Conservation (phyloP, 2,797 vertebrate genomes). For the Erethizon dorsatum region DNA sequence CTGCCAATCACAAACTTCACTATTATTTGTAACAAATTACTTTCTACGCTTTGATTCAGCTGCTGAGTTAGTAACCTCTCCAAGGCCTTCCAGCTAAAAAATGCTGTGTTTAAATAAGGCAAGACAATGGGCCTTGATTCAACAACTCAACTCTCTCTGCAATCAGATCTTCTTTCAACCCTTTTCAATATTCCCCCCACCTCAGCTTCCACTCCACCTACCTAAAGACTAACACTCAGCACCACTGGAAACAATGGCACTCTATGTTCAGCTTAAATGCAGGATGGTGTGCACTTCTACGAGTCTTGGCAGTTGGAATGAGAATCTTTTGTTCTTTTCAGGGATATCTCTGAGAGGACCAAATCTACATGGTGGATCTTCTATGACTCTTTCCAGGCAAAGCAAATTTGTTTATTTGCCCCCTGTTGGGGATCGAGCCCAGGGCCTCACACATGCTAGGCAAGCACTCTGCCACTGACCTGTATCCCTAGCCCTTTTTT, state of each 20-base stretch:
- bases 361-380: constrained; percentile 45
- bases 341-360: neutral
- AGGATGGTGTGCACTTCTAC: neutral
- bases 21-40: constrained; percentile 52
- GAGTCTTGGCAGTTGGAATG: neutral
- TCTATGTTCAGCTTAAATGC: neutral
- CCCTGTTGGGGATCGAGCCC: neutral
- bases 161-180: neutral
- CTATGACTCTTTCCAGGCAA: neutral
- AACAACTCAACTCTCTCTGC: neutral
- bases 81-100: constrained; percentile 43
- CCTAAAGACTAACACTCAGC: neutral
- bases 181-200: neutral
- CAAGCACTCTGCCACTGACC: neutral
- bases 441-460: neutral
- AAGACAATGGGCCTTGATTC: constrained; percentile 41
- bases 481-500: neutral
- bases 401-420: neutral
- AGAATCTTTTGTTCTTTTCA: constrained; percentile 33
- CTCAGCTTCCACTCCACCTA: neutral
- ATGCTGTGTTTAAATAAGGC: constrained; percentile 47
- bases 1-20: constrained; percentile 41
- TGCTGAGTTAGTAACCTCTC: constrained; percentile 23
- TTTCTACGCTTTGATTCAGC: constrained; percentile 23
- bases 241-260: neutral